phyloP scores from a whole-genome alignment of 1,140 invertebrate species.

The Sminthurides bifidus region DNA sequence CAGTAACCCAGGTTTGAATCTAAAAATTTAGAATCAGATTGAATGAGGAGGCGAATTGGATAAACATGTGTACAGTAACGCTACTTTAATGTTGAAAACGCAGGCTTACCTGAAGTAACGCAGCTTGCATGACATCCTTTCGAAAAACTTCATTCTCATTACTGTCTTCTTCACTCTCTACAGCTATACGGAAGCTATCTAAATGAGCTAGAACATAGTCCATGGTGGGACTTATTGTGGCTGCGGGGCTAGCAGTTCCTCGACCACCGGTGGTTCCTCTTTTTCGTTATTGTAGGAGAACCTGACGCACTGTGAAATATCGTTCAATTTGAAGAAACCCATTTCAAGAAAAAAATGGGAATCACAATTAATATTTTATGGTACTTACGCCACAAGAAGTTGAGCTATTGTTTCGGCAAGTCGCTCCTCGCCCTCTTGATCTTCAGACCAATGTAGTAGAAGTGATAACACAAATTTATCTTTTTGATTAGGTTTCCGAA shows the following conservation, averaged over 20 bases:
- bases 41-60: background rate
- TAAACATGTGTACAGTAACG: background rate
- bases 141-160: conserved; percentile 48
- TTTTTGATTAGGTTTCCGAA: conserved; percentile 16
- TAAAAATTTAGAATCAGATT: conserved; percentile 4
- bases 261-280: conserved; percentile 48
- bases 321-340: conserved; percentile 51
- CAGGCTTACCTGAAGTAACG: conserved; percentile 51
- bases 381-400: conserved; percentile 45
- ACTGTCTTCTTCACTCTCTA: conserved; percentile 39
- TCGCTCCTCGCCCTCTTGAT: conserved; percentile 11
- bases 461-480: conserved; percentile 45
- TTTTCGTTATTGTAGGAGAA: conserved; percentile 82
- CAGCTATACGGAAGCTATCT: conserved; percentile 72
- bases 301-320: conserved; percentile 51
- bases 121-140: conserved; percentile 76
- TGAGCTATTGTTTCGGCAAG: conserved; percentile 16
- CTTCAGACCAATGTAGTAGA: conserved; percentile 58
- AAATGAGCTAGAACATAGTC: conserved; percentile 82
- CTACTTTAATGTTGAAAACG: no score
- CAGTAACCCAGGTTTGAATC: conserved; percentile 41
- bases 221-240: conserved; percentile 44
- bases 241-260: conserved; percentile 37
- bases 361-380: background rate
- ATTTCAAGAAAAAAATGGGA: conserved; percentile 37